These are phyloP conservation scores for Coelinius sp. DNA, from an alignment of 2,888 invertebrate species.

Conservation along the genomic window DNA sequence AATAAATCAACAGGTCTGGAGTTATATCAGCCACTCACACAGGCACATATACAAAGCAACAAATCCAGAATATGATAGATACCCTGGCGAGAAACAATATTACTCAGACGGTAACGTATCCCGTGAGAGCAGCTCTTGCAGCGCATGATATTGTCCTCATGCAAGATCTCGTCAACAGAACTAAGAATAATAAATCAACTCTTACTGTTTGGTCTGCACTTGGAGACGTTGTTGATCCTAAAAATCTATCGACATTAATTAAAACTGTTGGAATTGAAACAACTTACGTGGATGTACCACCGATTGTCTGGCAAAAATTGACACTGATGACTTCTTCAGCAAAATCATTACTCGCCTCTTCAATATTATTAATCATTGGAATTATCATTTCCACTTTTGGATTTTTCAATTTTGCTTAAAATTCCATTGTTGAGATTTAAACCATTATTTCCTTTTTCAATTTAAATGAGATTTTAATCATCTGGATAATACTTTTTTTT, in stretches of 20 bases:
- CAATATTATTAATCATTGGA: conserved; percentile 29
- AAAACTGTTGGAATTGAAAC: conserved; percentile 77
- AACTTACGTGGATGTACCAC: conserved; percentile 85
- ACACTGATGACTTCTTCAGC: conserved; percentile 49
- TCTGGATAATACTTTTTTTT: too few species aligned
- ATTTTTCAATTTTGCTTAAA: conserved; percentile 31
- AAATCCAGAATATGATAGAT: conserved; percentile 80
- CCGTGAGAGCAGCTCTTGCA: conserved; percentile 81
- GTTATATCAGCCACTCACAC: conserved; percentile 48
- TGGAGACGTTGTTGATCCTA: conserved; percentile 78
- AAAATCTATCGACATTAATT: conserved; percentile 78
- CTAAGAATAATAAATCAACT: conserved; percentile 73
- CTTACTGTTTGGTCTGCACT: conserved; percentile 86
- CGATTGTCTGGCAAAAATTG: conserved; percentile 66
- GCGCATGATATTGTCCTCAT: conserved; percentile 78
- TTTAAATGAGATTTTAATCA: too few species aligned
- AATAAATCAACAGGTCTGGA: conserved; percentile 53
- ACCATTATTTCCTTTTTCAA: too few species aligned
- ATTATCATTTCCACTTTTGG: conserved; percentile 36
- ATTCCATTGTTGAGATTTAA: conserved; percentile 28
- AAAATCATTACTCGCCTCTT: conserved; percentile 29
- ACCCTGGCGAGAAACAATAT: conserved; percentile 74
- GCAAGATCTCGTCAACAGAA: conserved; percentile 74
- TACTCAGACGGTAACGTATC: conserved; percentile 84
- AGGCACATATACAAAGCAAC: conserved; percentile 76